phyloP scores from a whole-genome alignment of 2,888 invertebrate species.

The Acleris laterana region DNA sequence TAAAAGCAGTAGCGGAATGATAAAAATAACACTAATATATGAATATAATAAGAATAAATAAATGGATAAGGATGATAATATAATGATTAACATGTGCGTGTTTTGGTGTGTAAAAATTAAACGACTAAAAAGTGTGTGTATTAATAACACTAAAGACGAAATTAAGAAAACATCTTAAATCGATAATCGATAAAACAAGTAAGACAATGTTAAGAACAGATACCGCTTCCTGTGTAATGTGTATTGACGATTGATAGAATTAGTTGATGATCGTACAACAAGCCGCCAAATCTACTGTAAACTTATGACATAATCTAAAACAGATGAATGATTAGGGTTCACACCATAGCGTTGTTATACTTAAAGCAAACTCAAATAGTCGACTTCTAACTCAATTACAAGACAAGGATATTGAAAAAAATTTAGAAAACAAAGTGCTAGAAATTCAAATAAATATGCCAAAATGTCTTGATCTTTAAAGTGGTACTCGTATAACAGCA shows the following conservation, averaged over 20 bases:
- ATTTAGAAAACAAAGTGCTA: background rate
- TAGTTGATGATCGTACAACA: constrained; percentile 77
- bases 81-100: constrained; percentile 37
- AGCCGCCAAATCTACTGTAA: constrained; percentile 76
- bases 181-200: constrained; percentile 49
- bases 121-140: constrained; percentile 11
- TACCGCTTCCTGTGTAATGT: constrained; percentile 65
- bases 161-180: constrained; percentile 81
- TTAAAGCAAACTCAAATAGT: constrained; percentile 19
- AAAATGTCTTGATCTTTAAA: background rate
- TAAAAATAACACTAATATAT: constrained; percentile 46
- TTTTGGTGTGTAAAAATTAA: constrained; percentile 43
- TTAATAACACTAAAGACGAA: constrained; percentile 41
- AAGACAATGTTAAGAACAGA: constrained; percentile 49
- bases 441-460: background rate
- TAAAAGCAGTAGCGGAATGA: constrained; percentile 56
- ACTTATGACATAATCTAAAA: constrained; percentile 55
- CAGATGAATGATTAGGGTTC: constrained; percentile 64
- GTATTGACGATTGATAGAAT: constrained; percentile 68
- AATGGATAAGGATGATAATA: constrained; percentile 28
- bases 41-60: constrained; percentile 41
- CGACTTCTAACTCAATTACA: background rate
- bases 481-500: background rate
- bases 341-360: constrained; percentile 54
- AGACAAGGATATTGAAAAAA: too few species aligned